These are phyloP conservation scores for Sebastes nivosus DNA, from an alignment of 2,797 vertebrate species.

Conservation along the genomic window DNA sequence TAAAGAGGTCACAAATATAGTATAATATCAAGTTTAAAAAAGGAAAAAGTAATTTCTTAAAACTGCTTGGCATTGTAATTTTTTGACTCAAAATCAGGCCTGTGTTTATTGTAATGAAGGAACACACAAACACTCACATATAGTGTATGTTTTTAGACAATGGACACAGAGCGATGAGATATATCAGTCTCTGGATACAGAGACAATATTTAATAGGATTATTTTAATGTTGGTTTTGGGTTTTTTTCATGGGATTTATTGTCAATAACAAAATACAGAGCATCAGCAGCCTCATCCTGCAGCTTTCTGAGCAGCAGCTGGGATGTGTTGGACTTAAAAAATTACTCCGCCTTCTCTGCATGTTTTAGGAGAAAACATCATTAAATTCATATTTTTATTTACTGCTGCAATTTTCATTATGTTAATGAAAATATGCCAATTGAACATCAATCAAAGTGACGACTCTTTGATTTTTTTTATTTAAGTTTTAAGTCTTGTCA, in stretches of 20 bases:
- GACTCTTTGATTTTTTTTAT: background rate
- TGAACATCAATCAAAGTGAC: background rate
- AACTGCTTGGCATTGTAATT: background rate
- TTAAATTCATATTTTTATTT: background rate
- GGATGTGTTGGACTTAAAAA: background rate
- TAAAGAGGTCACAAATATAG: background rate
- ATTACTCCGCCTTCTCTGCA: background rate
- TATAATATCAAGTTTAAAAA: background rate
- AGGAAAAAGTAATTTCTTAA: background rate
- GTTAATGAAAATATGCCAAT: background rate
- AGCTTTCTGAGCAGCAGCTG: slow-evolving; percentile 3
- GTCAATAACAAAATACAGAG: background rate
- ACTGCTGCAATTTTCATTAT: background rate
- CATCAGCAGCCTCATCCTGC: background rate
- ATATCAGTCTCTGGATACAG: background rate
- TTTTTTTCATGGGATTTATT: background rate
- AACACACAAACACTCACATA: background rate
- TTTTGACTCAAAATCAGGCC: too few relatives aligned
- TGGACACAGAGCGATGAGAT: background rate
- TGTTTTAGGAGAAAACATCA: background rate
- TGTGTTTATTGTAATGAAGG: background rate
- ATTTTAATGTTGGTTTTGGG: background rate
- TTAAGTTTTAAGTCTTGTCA: background rate
- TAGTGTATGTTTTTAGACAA: background rate
- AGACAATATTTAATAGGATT: background rate